A percentile compares a stretch with the other conserved stretches of the same genome.
Conservation (phyloP, 2,797 vertebrate species). For the Acrocephalus scirpaceus region DNA sequence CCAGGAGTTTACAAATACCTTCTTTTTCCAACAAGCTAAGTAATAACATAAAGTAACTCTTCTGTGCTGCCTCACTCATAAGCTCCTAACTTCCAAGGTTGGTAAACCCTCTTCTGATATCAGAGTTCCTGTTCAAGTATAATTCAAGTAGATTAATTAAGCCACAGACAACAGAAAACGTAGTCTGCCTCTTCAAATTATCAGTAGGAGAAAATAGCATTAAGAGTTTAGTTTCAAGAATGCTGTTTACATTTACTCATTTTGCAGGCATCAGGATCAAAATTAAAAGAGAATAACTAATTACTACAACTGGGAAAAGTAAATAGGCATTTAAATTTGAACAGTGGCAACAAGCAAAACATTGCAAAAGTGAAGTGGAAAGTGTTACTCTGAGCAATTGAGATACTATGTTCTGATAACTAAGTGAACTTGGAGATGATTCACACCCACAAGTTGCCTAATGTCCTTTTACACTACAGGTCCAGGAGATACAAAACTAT, state of each 20-base stretch:
- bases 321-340: conserved; percentile 33
- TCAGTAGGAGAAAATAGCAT: neutral
- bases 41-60: neutral
- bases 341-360: neutral
- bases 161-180: conserved; percentile 9
- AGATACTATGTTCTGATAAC: conserved; percentile 60
- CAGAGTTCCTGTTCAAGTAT: neutral
- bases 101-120: conserved; percentile 9
- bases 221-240: conserved; percentile 41
- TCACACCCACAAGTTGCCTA: neutral
- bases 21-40: neutral
- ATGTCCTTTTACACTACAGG: neutral
- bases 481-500: neutral
- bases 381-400: conserved; percentile 44
- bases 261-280: conserved; percentile 1
- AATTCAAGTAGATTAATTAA: conserved; percentile 52
- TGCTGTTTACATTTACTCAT: conserved; percentile 46
- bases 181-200: conserved; percentile 34
- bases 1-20: neutral
- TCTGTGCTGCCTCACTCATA: neutral
- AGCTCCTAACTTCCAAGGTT: neutral
- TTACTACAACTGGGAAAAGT: conserved; percentile 55
- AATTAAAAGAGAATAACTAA: conserved; percentile 54
- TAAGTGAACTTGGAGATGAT: conserved; percentile 24
- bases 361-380: conserved; percentile 43